These are phyloP conservation scores for Malthinus flaveolus DNA, from an alignment of 2,888 invertebrate species.

Conservation along the genomic window DNA sequence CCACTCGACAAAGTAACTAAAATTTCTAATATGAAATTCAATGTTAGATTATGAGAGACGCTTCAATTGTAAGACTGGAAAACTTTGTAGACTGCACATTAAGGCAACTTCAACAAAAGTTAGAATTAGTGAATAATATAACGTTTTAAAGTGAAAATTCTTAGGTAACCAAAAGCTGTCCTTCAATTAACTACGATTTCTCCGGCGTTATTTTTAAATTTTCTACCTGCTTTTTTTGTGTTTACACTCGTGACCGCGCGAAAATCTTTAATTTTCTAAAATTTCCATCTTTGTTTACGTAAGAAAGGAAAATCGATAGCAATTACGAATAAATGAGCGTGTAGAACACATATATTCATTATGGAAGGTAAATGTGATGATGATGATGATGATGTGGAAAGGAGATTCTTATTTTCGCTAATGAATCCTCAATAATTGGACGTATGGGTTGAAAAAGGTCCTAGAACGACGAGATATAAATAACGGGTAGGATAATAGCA, in stretches of 20 bases:
- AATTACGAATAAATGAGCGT: slow-evolving; percentile 25
- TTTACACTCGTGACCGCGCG: too few species aligned
- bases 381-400: slow-evolving; percentile 27
- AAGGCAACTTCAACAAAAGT: slow-evolving; percentile 32
- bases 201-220: too few species aligned
- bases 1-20: background rate
- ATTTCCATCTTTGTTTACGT: background rate
- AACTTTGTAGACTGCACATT: slow-evolving; percentile 38
- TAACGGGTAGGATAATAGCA: slow-evolving; percentile 41
- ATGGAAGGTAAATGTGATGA: slow-evolving; percentile 23
- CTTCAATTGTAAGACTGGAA: slow-evolving; percentile 16
- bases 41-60: slow-evolving; percentile 4
- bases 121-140: slow-evolving; percentile 35
- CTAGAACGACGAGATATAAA: slow-evolving; percentile 36
- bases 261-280: too few species aligned
- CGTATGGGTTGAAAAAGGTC: slow-evolving; percentile 27
- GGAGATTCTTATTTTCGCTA: slow-evolving; percentile 37
- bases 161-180: slow-evolving; percentile 33
- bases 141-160: slow-evolving; percentile 32
- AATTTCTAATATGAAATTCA: slow-evolving; percentile 2
- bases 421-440: slow-evolving; percentile 38
- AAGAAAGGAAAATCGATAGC: slow-evolving; percentile 17
- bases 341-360: slow-evolving; percentile 26
- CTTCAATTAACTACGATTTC: slow-evolving; percentile 38
- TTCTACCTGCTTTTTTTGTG: too few species aligned